Evolutionary conservation across 2,113 vertebrate genomes (phyloP).

Genomic region (Carlito syrichta): DNA sequence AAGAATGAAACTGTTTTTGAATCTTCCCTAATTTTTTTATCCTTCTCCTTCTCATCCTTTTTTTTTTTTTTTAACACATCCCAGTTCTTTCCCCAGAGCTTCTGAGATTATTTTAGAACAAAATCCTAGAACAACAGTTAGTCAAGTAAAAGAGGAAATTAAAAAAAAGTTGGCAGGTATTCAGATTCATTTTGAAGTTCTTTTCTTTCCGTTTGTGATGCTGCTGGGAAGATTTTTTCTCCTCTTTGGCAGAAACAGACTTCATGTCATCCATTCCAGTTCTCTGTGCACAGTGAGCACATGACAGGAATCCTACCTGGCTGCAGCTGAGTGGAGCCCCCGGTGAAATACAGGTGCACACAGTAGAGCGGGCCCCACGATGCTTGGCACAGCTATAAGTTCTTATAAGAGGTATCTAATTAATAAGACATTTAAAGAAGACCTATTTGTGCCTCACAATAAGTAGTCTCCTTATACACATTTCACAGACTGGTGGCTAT

Average conservation of each 20-base stretch:
- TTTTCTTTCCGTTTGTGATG: fast-evolving
- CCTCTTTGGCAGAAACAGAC: neutral
- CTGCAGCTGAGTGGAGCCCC: neutral
- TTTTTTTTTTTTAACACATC: no score
- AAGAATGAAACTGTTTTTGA: no score
- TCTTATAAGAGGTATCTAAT: neutral
- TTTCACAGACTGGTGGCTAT: neutral
- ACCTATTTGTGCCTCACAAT: neutral
- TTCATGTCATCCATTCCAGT: fast-evolving
- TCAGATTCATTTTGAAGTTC: neutral
- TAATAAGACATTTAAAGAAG: neutral
- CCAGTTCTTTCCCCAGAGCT: neutral
- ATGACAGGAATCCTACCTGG: fast-evolving
- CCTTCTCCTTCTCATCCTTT: neutral
- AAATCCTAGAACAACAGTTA: neutral
- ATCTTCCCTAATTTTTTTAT: neutral
- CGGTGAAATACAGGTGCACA: fast-evolving
- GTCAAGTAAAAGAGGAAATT: neutral
- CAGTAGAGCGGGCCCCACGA: fast-evolving
- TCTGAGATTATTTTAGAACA: neutral
- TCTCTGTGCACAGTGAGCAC: fast-evolving
- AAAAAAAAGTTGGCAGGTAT: neutral
- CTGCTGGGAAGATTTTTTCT: neutral
- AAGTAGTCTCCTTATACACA: neutral
- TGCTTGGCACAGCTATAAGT: fast-evolving